Base-by-base conservation (phyloP, 2,888 invertebrate species). In the Papilio demoleus region DNA sequence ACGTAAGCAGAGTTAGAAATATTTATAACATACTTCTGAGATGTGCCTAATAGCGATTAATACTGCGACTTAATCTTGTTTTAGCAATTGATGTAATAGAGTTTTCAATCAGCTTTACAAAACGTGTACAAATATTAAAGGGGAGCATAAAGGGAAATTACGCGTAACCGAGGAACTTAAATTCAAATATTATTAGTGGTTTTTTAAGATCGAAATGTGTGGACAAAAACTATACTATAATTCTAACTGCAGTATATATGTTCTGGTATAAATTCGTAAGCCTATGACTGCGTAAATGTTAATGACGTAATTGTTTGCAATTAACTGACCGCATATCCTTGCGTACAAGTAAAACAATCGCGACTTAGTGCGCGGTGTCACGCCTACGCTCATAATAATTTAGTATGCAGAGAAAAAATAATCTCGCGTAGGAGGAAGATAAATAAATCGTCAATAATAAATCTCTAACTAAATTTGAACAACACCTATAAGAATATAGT, bases 271-370 rank as follows among this genome's bases (percentile, higher is more conserved):
- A 53, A 31, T 53, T 27, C 8, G 53, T 17, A n/a, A 31, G n/a
- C 53, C 24, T n/a, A 31, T 31, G 53, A 53, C 14, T 27, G 53
- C n/a, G n/a, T 53, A n/a, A n/a, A 50, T 50, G 5, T 50, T 50
- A 50, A 31, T 31, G 53, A 53, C 53, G 50, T 31, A 31, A 53
- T n/a, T 53, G 53, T 53, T 27, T 31, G 53, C 27, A 53, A 9
- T 50, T n/a, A 53, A 53, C n/a, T 31, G 53, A 53, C 31, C 53
- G 31, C 53, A 27, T 53, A 53, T 53, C 53, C 53, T 53, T 53
- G 53, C 31, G 31, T n/a, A n/a, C n/a, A 53, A 53, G 27, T 31
- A 31, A 53, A 53, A 53, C 53, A 53, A 50, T 53, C 53, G 53
- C 31, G n/a, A 53, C n/a, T 53, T 53, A 53, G 27, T 53, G 31